Percentiles rank a stretch among this genome's conserved stretches.
Conservation (phyloP, 92 coral and sea anemone genomes). For the Palythoa grandis region DNA sequence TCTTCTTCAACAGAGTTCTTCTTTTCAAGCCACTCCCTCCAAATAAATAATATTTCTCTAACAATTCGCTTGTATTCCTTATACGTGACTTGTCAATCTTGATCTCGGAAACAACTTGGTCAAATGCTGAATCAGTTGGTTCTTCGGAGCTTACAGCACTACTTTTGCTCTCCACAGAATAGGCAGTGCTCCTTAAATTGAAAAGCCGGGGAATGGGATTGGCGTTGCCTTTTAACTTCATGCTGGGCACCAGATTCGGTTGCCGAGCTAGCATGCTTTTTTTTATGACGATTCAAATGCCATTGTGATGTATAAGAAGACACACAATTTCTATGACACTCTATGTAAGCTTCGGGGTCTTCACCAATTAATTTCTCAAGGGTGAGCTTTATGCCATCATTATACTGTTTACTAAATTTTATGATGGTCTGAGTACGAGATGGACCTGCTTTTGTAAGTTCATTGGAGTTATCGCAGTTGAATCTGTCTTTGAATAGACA, state of each 20-base stretch:
- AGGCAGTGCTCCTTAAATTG: slow-evolving; percentile 36
- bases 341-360: slow-evolving; percentile 45
- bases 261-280: too few relatives aligned
- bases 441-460: slow-evolving; percentile 26
- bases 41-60: slow-evolving; percentile 46
- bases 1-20: slow-evolving; percentile 42
- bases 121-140: slow-evolving; percentile 32
- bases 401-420: slow-evolving; percentile 55
- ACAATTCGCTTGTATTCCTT: slow-evolving; percentile 66
- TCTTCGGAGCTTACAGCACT: slow-evolving; percentile 43
- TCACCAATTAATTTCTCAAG: slow-evolving; percentile 43
- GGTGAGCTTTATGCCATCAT: slow-evolving; percentile 48
- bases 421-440: slow-evolving; percentile 50
- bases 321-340: slow-evolving; percentile 34
- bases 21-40: slow-evolving; percentile 54
- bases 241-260: neutral
- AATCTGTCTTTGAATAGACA: slow-evolving; percentile 47
- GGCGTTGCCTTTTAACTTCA: slow-evolving; percentile 34
- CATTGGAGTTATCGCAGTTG: slow-evolving; percentile 42
- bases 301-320: slow-evolving; percentile 43
- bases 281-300: slow-evolving; percentile 32
- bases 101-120: slow-evolving; percentile 22
- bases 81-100: slow-evolving; percentile 51
- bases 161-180: slow-evolving; percentile 25
- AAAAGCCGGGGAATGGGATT: slow-evolving; percentile 14